Conservation (phyloP, 2,888 invertebrate genomes). For the Drosophila percnosoma region DNA sequence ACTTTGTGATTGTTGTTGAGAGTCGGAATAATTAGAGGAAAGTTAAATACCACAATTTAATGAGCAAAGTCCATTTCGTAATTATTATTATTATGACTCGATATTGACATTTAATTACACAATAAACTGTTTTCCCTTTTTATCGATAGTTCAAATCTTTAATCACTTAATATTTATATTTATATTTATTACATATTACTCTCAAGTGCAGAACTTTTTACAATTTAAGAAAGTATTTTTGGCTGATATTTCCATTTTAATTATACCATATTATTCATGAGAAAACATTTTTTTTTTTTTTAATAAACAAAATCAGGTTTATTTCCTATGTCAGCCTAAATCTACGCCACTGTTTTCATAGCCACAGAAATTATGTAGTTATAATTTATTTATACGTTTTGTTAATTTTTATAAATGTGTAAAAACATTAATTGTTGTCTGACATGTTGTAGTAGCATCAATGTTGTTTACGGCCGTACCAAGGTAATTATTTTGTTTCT, state of each 20-base stretch:
- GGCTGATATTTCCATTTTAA: not conserved
- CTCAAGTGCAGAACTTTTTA: not conserved
- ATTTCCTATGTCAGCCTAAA: constrained; percentile 1
- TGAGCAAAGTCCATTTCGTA: not conserved
- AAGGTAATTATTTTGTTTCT: constrained; percentile 69
- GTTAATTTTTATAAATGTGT: constrained; percentile 24
- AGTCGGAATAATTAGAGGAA: not conserved
- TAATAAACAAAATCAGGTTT: not conserved
- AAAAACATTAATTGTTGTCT: constrained; percentile 40
- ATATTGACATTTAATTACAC: constrained; percentile 1
- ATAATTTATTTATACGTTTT: constrained; percentile 54
- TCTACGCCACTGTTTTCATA: constrained; percentile 38
- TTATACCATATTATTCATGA: not conserved
- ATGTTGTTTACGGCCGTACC: constrained; percentile 53
- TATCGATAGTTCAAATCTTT: not conserved
- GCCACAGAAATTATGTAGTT: constrained; percentile 17
- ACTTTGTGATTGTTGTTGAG: not conserved
- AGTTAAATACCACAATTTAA: not conserved
- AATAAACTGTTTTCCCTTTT: not conserved
- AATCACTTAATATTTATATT: not conserved
- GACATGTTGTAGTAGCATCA: constrained; percentile 69
- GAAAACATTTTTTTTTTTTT: too few relatives aligned
- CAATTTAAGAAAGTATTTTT: not conserved
- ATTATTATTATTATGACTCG: not conserved
- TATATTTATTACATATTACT: not conserved